Base-by-base conservation (phyloP, 1,140 invertebrate species). In the Cotesia chilonis region DNA sequence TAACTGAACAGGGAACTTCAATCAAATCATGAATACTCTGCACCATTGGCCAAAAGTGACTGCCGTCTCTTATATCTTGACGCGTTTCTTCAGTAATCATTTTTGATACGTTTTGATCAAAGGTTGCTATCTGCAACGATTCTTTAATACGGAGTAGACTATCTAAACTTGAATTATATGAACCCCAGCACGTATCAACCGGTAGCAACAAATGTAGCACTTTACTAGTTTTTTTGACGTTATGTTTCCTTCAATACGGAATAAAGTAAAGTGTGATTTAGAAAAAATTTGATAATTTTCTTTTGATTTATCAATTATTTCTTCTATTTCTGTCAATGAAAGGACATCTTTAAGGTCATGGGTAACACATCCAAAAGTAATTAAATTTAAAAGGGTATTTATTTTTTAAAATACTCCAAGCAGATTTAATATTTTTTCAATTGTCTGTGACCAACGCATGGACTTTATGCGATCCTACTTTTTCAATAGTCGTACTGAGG, bases 391-490 rank as follows among this genome's bases (percentile, higher is more conserved):
- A 55, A 28, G 65, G 65, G 37, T 61, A 68, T 60, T 28, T 68
- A 10, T 67, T 54, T 28, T 68, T 36, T n/a, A 72, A 17, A 38
- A 59, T 9, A 14, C 51, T 6, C 55, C 71, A 54, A 28, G 71
- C 71, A n/a, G 36, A 5, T 17, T 52, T 68, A 55, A 72, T 72
- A 35, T 66, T 67, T 47, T 28, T 20, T 10, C 55, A 64, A 59
- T 63, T 68, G 57, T 72, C 71, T 9, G 64, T 72, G 4, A 60
- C 36, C 12, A 72, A 14, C 10, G 52, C 65, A 37, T 52, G 47
- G 7, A 72, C 54, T 61, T 72, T 72, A 4, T 54, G 20, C 20
- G 52, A 1, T 14, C 55, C 64, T 28, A 72, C 61, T 67, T 72
- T 36, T 59, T 51, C 52, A 67, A 72, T 67, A 4, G 60, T 55